phyloP scores from a whole-genome alignment of 2,888 invertebrate genomes.

The Branchipolynoe longqiensis region DNA sequence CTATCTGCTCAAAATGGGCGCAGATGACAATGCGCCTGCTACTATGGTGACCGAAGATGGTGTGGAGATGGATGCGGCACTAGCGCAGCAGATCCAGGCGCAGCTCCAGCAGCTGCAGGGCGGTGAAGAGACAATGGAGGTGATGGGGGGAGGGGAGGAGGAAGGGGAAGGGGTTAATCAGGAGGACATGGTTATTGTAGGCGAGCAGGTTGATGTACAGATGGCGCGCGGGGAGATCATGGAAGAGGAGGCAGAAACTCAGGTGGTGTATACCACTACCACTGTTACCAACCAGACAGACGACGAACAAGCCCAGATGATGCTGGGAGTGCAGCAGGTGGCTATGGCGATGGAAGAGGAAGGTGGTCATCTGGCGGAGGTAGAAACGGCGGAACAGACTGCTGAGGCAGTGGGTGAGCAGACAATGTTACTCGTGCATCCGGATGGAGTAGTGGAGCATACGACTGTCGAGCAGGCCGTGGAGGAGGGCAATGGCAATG shows the following conservation, averaged over 20 bases:
- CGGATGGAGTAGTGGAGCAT: not conserved
- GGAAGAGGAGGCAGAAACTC: constrained; percentile 1
- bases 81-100: constrained; percentile 28
- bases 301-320: not conserved
- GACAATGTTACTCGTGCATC: not conserved
- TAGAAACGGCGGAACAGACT: not conserved
- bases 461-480: not conserved
- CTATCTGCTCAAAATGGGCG: constrained; percentile 42
- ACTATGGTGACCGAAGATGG: constrained; percentile 26
- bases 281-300: not conserved
- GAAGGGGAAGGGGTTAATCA: not conserved
- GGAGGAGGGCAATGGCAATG: not conserved
- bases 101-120: constrained; percentile 39
- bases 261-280: constrained; percentile 4
- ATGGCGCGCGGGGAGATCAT: constrained; percentile 16
- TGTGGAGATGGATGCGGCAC: constrained; percentile 22
- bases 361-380: not conserved
- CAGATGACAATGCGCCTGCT: constrained; percentile 21
- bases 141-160: constrained; percentile 4
- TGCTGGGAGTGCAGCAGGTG: not conserved
- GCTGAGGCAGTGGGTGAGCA: not conserved
- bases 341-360: not conserved
- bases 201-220: not conserved
- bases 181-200: not conserved
- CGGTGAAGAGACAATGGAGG: not conserved